phyloP scores from a whole-genome alignment of 2,113 vertebrate species.

The Xiphorhynchus elegans region DNA sequence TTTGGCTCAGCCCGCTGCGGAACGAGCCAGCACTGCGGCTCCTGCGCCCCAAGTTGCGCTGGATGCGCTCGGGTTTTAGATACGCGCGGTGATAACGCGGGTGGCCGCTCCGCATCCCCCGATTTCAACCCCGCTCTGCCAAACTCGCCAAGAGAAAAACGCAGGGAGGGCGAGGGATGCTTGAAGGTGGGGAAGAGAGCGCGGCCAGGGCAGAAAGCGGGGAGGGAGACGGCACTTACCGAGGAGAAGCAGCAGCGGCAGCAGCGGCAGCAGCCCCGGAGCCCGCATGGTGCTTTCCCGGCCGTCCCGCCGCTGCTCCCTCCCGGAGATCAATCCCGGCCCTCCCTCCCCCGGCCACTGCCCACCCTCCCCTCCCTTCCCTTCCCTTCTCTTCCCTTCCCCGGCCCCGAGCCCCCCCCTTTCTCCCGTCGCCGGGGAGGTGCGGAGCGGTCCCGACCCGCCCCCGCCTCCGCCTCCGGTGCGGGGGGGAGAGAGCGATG shows the following conservation, averaged over 20 bases:
- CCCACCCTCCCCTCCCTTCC: not conserved
- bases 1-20: not conserved
- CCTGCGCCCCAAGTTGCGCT: not conserved
- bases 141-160: fast-evolving
- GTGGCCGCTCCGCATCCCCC: not conserved
- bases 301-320: not conserved
- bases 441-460: not conserved
- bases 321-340: not conserved
- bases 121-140: not conserved
- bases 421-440: not conserved
- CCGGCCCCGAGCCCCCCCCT: not conserved
- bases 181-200: not conserved
- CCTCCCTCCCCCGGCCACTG: not conserved
- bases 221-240: not conserved
- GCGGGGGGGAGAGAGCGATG: not conserved
- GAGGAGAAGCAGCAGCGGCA: not conserved
- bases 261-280: not conserved
- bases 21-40: not conserved
- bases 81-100: too few relatives aligned
- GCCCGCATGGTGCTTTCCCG: constrained; percentile 36
- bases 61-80: not conserved
- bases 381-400: not conserved
- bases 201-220: not conserved
- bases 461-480: not conserved
- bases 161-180: not conserved